These are phyloP conservation scores for Agrotis segetum DNA, from an alignment of 2,888 invertebrate genomes.

Conservation along the genomic window DNA sequence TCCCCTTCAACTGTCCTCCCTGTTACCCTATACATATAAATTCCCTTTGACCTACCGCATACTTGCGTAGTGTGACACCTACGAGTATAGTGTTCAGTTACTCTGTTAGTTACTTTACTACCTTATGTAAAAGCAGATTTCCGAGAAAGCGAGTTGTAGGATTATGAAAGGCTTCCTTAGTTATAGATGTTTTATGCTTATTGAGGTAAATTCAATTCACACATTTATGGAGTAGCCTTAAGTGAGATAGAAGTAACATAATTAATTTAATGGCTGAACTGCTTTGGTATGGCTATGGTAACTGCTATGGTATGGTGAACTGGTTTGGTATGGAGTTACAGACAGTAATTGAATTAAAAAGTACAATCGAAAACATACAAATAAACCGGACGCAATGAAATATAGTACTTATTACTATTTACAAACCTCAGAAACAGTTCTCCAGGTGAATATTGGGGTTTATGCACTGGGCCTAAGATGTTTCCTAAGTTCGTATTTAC, in stretches of 20 bases:
- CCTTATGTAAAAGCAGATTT: background rate
- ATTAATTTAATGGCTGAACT: background rate
- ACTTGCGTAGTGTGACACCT: too few relatives aligned
- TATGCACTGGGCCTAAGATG: background rate
- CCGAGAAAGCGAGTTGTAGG: background rate
- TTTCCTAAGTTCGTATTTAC: background rate
- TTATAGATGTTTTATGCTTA: background rate
- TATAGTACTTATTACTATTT: background rate
- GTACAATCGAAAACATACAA: background rate
- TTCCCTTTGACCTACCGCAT: too few relatives aligned
- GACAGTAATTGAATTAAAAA: too few relatives aligned
- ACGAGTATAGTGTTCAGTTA: too few relatives aligned
- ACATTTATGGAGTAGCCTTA: background rate
- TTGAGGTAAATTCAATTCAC: background rate
- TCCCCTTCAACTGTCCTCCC: too few relatives aligned
- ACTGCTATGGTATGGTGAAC: too few relatives aligned
- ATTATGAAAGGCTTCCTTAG: constrained; percentile 1
- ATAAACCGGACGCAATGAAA: background rate
- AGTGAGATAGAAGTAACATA: background rate
- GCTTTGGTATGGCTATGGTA: too few relatives aligned
- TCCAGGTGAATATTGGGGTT: background rate
- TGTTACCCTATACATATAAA: too few relatives aligned
- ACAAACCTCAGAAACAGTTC: background rate
- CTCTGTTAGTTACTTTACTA: too few relatives aligned
- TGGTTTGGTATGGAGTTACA: too few relatives aligned